Evolutionary conservation across 2,888 invertebrate species (phyloP), one percentile per base, ranked within the genome.

Genomic region (Cantharis lateralis): DNA sequence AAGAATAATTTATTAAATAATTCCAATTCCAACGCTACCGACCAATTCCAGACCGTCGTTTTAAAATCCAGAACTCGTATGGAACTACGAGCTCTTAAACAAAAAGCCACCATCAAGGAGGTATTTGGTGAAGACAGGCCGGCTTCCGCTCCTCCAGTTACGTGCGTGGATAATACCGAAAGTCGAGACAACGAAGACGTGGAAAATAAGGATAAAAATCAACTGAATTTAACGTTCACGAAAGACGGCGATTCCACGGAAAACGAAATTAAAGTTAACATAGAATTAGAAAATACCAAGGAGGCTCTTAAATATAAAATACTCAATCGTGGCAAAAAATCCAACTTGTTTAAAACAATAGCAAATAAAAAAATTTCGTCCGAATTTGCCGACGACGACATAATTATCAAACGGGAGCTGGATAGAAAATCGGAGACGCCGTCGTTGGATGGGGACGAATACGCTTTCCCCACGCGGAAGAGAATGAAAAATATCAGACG

Each of bases 121-220:
- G 95, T 95, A 2, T 95, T 96, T 86, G 95, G 95, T 0, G 91
- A 91, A 78, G 95, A 95, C 83, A 90, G 95, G 63, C 95, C 96
- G 0, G 95, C 95, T 0, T 95, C 95, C 0, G 95, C 95, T 0
- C 95, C 95, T 0, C 95, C 95, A 0, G 90, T 91, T 78, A 91
- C 93, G 1, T 92, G 91, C 83, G 89, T 91, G 3, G 90, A 90
- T 85, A 81, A 85, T 82, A 76, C 83, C 82, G 62, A 88, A 87
- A 84, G 77, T 75, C 74, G 79, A 79, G 63, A 80, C 80, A 48
- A 48, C 48, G 48, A 48, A 48, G 71, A 79, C 80, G 74, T 82
- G 79, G 79, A 71, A 83, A 88, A 77, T 90, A 89, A 87, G 88
- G 89, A 71, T 89, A 89, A 85, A 82, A 87, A 74, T 70, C 62